A percentile compares a stretch with the other conserved stretches of the same genome.
Evolutionary conservation across 2,113 vertebrate species (phyloP).

Genomic region (Pipra filicauda): DNA sequence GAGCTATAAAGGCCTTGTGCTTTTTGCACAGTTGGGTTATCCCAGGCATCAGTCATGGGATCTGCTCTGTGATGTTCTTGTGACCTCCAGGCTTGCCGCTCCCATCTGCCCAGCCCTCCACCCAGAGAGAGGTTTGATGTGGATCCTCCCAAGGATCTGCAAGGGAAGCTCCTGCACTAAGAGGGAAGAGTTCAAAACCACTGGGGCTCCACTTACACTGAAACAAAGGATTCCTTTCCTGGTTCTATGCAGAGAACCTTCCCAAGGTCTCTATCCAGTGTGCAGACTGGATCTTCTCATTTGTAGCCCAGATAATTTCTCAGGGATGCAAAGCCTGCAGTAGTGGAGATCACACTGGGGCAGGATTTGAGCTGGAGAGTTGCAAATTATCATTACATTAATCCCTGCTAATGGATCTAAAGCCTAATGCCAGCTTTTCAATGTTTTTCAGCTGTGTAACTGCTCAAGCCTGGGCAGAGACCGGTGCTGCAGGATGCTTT

Average conservation of each 20-base stretch:
- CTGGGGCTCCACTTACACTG: background rate
- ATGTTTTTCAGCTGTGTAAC: background rate
- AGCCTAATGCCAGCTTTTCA: background rate
- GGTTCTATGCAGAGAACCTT: background rate
- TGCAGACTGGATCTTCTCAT: background rate
- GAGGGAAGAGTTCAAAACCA: background rate
- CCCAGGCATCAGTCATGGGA: background rate
- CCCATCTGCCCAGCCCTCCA: background rate
- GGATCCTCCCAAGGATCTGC: background rate
- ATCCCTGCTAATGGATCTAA: background rate
- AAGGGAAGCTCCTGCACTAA: background rate
- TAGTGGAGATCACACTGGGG: background rate
- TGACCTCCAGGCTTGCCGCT: background rate
- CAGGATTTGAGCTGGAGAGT: background rate
- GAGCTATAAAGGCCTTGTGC: background rate
- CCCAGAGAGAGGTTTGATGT: background rate
- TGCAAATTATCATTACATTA: background rate
- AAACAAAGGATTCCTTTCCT: background rate
- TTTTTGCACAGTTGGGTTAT: background rate
- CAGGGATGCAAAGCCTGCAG: background rate
- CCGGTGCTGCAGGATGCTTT: background rate
- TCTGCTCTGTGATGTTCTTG: background rate
- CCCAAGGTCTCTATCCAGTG: background rate
- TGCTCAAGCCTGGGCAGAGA: background rate
- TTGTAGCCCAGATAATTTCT: background rate